A percentile compares a stretch with the other conserved stretches of the same genome.
Evolutionary conservation across 1,140 invertebrate species (phyloP).

Genomic region (Ceratitis capitata): DNA sequence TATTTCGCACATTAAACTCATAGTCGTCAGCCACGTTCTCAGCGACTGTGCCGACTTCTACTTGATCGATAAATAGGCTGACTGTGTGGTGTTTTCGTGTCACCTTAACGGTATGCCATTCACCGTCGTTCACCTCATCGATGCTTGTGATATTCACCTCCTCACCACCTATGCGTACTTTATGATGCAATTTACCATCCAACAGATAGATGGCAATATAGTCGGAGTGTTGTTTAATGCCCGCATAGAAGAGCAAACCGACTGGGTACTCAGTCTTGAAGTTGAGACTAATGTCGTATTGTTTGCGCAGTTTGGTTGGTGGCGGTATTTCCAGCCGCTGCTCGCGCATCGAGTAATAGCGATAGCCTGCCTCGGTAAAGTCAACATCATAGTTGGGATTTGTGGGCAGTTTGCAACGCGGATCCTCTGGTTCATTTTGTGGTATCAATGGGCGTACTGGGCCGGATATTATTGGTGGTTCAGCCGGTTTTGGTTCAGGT

Average conservation of each 20-base stretch:
- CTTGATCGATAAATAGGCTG: slow-evolving; percentile 69
- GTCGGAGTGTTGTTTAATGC: slow-evolving; percentile 75
- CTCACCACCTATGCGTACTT: slow-evolving; percentile 80
- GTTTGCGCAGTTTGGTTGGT: slow-evolving; percentile 70
- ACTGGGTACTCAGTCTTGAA: slow-evolving; percentile 81
- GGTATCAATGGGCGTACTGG: slow-evolving; percentile 46
- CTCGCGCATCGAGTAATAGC: slow-evolving; percentile 72
- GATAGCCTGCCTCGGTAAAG: slow-evolving; percentile 57
- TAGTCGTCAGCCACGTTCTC: slow-evolving; percentile 59
- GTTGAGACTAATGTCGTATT: slow-evolving; percentile 81
- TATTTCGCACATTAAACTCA: slow-evolving; percentile 67
- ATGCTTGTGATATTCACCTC: slow-evolving; percentile 70
- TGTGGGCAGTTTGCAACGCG: slow-evolving; percentile 67
- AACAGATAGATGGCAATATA: slow-evolving; percentile 84
- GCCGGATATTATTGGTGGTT: slow-evolving; percentile 37
- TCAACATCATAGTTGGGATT: slow-evolving; percentile 61
- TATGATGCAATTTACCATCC: slow-evolving; percentile 79
- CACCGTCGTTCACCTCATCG: slow-evolving; percentile 78
- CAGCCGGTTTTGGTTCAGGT: background rate
- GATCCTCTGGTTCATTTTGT: slow-evolving; percentile 54
- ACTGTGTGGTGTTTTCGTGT: slow-evolving; percentile 70
- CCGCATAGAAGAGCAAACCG: slow-evolving; percentile 86
- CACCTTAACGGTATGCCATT: slow-evolving; percentile 85
- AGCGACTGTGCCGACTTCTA: slow-evolving; percentile 68
- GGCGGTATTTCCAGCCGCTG: slow-evolving; percentile 80